These are phyloP conservation scores for Heliconius sara DNA, from an alignment of 2,888 invertebrate genomes.

Conservation along the genomic window DNA sequence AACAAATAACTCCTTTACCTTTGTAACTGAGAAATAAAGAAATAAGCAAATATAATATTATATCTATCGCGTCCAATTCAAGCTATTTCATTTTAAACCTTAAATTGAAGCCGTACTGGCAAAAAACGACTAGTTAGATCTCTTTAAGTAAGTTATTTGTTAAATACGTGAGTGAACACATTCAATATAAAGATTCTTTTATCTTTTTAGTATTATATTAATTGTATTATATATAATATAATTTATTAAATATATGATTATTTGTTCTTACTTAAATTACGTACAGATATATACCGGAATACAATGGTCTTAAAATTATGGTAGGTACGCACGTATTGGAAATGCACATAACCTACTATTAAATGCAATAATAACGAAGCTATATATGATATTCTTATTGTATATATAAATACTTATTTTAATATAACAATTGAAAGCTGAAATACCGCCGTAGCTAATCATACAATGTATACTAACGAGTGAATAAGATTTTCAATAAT, in stretches of 20 bases:
- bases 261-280: background rate
- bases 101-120: background rate
- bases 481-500: background rate
- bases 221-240: background rate
- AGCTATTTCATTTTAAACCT: background rate
- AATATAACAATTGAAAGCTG: conserved; percentile 11
- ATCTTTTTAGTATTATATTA: background rate
- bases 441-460: background rate
- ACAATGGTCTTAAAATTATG: background rate
- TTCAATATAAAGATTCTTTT: background rate
- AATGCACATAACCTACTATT: background rate
- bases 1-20: background rate
- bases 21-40: background rate
- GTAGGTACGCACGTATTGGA: background rate
- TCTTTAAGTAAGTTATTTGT: background rate
- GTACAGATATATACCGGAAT: background rate
- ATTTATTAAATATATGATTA: background rate
- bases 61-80: background rate
- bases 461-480: background rate
- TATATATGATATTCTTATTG: background rate
- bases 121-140: background rate
- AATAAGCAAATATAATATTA: background rate
- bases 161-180: background rate
- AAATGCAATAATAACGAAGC: background rate
- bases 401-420: background rate